A percentile compares a stretch with the other conserved stretches of the same genome.
Evolutionary conservation across 2,888 invertebrate genomes (phyloP).

Genomic region (Nowickia ferox): DNA sequence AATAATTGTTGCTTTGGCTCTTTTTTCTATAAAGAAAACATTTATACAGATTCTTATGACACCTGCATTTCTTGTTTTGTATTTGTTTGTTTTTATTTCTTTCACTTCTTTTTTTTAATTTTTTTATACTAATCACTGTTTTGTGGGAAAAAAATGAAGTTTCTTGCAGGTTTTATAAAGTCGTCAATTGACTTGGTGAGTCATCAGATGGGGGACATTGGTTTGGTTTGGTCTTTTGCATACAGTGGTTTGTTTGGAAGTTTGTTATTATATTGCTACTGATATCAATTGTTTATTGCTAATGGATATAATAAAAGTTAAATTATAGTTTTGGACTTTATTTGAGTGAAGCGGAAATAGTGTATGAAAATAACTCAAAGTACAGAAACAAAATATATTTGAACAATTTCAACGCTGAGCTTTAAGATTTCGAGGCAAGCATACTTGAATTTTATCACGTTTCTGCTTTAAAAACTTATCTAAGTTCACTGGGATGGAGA

Average conservation of each 20-base stretch:
- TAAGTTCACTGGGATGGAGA: too few species aligned
- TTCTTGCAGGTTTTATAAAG: constrained; percentile 13
- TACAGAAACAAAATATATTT: too few species aligned
- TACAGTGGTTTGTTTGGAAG: neutral
- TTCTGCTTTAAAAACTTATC: too few species aligned
- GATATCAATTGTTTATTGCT: too few species aligned
- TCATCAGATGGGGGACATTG: neutral
- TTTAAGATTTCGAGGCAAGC: too few species aligned
- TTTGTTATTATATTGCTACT: too few species aligned
- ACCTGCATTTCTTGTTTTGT: constrained; percentile 61
- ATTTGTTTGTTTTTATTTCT: constrained; percentile 11
- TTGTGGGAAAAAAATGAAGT: constrained; percentile 51
- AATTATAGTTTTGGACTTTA: too few species aligned
- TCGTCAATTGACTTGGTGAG: constrained; percentile 8
- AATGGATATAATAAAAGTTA: too few species aligned
- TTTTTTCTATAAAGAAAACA: constrained; percentile 13
- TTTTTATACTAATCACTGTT: constrained; percentile 39
- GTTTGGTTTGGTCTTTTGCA: neutral
- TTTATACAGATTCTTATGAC: constrained; percentile 59
- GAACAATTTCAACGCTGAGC: too few species aligned
- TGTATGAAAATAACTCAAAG: too few species aligned
- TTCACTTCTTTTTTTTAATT: constrained; percentile 25
- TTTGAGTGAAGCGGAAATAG: too few species aligned
- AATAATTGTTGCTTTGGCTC: neutral
- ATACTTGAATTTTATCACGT: too few species aligned